Evolutionary conservation across 2,888 invertebrate genomes (phyloP), one percentile per base, ranked within the genome.

Genomic region (Acrobasis repandana): DNA sequence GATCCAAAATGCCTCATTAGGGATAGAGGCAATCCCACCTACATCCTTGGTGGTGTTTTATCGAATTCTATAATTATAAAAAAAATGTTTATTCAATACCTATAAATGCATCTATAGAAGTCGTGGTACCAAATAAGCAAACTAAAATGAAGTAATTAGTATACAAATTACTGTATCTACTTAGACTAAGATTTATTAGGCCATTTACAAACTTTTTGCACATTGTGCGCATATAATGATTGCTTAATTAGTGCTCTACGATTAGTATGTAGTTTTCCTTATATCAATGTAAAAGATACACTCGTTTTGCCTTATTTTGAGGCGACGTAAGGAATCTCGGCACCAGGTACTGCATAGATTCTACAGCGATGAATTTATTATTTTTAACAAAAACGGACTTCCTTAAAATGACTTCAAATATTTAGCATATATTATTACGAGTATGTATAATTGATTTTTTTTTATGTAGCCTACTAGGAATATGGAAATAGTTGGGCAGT

Each of bases 241-340:
- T 47, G 52, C 52, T 52, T 60, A 60, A 60, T 60, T 60, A 54
- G 52, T 52, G 3, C 38, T 10, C 46, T 9, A 9, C 11, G 11
- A 52, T 60, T 60, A 60, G 52, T 60, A 34, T 52, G 28, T 52
- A 14, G 28, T 52, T 43, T 28, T 28, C 60, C 60, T 43, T 60
- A 60, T 54, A 52, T 28, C 16, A 47, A 49, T 49, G 49, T 9
- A 49, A 43, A 20, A 14, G 16, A 38, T 54, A 15, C 9, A 38
- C 36, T 54, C 9, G 50, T n/a, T 33, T 36, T 54, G 5, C 51
- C 33, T n/a, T 51, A 34, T 51, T 34, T 2, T 28, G 8, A 34
- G 34, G 9, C 34, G 34, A 10, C 49, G 20, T 49, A 11, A 18
- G 49, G 11, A 10, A 11, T 49, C 28, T 6, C 6, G 28, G 8